Percentiles rank a stretch among this genome's conserved stretches.
These are phyloP conservation scores for Coelogynopora nodosa DNA, from an alignment of 2,888 invertebrate genomes.

Conservation along the genomic window DNA sequence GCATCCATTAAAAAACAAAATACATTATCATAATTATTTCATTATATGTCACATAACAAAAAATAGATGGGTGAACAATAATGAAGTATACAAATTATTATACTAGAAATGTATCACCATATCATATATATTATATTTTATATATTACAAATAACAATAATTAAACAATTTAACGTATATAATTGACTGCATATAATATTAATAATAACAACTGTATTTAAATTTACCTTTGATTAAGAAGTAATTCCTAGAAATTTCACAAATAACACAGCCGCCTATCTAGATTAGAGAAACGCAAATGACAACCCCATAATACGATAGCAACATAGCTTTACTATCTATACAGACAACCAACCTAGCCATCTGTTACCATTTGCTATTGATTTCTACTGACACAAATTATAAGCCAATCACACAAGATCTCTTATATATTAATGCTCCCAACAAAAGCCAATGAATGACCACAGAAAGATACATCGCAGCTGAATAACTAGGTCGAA, in stretches of 20 bases:
- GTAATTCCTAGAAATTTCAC: background rate
- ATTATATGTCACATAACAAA: background rate
- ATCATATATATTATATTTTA: too few relatives aligned
- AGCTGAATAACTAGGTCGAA: too few relatives aligned
- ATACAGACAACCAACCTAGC: background rate
- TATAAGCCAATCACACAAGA: background rate
- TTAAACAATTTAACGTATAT: background rate
- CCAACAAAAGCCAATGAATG: too few relatives aligned
- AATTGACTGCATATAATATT: background rate
- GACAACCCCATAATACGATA: background rate
- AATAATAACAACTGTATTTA: background rate
- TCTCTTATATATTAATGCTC: too few relatives aligned
- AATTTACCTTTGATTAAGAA: too few relatives aligned
- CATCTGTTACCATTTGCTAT: constrained; percentile 13
- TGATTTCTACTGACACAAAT: background rate
- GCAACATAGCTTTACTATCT: background rate
- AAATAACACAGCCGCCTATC: background rate
- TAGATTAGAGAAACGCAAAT: background rate
- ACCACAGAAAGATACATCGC: too few relatives aligned
- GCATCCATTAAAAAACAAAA: background rate
- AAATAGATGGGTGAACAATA: background rate
- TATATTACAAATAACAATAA: background rate
- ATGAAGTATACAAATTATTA: too few relatives aligned
- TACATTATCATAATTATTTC: background rate
- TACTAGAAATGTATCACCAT: too few relatives aligned